Evolutionary conservation across 2,797 vertebrate genomes (phyloP).

Genomic region (Galago senegalensis): DNA sequence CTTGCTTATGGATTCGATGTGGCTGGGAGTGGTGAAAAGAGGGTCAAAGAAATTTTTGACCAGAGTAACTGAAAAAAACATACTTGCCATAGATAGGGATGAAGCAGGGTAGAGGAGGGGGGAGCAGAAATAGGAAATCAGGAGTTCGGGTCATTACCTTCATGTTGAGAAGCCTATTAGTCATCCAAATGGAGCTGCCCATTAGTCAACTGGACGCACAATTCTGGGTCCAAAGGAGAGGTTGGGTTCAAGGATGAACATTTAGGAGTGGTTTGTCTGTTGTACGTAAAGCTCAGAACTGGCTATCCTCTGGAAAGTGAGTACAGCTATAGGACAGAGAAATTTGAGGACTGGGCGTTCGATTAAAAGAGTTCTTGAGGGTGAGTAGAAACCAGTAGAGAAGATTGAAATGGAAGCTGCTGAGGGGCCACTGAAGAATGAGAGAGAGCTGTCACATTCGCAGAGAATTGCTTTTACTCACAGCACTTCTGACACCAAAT

Average conservation of each 20-base stretch:
- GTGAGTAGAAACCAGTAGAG: background rate
- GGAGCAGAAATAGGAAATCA: background rate
- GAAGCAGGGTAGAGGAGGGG: background rate
- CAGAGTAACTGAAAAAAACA: background rate
- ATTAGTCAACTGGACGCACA: background rate
- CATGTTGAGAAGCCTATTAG: background rate
- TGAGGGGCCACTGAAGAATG: background rate
- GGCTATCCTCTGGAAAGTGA: background rate
- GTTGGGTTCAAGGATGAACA: background rate
- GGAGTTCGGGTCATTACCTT: background rate
- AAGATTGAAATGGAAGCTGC: background rate
- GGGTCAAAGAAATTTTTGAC: background rate
- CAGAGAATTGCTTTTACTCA: background rate
- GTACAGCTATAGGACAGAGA: background rate
- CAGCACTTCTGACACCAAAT: background rate
- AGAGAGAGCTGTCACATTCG: background rate
- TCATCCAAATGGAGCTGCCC: background rate
- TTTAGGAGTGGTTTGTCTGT: background rate
- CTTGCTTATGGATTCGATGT: background rate
- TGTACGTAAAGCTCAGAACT: background rate
- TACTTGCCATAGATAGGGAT: background rate
- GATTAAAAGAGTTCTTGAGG: background rate
- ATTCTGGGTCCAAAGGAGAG: conserved; percentile 15
- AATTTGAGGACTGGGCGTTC: background rate
- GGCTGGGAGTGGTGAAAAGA: background rate